phyloP scores from a whole-genome alignment of 2,888 invertebrate species.

The Melieria picta region DNA sequence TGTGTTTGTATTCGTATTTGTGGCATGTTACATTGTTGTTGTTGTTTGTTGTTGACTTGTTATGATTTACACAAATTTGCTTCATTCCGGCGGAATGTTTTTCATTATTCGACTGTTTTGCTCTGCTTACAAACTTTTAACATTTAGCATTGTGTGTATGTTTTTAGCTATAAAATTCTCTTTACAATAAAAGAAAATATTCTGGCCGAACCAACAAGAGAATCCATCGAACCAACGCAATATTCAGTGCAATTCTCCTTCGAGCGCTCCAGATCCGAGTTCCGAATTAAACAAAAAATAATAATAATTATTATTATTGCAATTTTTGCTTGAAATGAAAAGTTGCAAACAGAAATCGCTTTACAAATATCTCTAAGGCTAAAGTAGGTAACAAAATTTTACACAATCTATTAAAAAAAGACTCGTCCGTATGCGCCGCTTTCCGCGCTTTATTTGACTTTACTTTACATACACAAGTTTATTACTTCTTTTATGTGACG shows the following conservation, averaged over 20 bases:
- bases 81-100: slow-evolving; percentile 23
- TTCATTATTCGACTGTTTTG: slow-evolving; percentile 56
- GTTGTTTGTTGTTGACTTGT: slow-evolving; percentile 40
- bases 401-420: neutral
- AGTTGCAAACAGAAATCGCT: too few relatives aligned
- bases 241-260: too few relatives aligned
- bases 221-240: too few relatives aligned
- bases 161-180: slow-evolving; percentile 14
- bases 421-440: too few relatives aligned
- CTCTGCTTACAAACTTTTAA: slow-evolving; percentile 39
- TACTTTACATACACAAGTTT: too few relatives aligned
- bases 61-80: slow-evolving; percentile 53
- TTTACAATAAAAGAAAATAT: slow-evolving; percentile 27
- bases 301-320: too few relatives aligned
- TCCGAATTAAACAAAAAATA: too few relatives aligned
- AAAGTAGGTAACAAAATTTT: neutral
- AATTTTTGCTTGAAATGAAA: too few relatives aligned
- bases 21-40: slow-evolving; percentile 48
- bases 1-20: slow-evolving; percentile 48
- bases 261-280: too few relatives aligned
- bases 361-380: neutral
- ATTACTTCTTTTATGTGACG: too few relatives aligned
- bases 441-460: too few relatives aligned
- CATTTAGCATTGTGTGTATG: slow-evolving; percentile 20
- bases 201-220: too few relatives aligned